Evolutionary conservation across 2,113 vertebrate species (phyloP).

Genomic region (Gymnocephalus cernua): DNA sequence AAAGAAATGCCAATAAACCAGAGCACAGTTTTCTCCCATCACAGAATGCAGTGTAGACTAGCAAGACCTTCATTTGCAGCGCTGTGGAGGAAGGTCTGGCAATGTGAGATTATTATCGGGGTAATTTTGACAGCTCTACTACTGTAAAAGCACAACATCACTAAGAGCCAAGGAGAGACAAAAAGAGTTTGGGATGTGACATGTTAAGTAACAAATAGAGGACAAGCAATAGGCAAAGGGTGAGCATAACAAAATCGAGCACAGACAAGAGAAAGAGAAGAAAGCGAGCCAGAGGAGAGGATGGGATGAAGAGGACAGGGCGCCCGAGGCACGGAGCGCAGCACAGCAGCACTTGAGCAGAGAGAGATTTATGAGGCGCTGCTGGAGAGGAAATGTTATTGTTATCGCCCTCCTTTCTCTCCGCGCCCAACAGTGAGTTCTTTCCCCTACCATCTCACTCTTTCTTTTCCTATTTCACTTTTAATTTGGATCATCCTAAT

Average conservation of each 20-base stretch:
- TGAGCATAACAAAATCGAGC: constrained; percentile 10
- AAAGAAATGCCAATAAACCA: too few relatives aligned
- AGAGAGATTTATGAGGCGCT: constrained; percentile 58
- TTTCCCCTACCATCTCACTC: constrained; percentile 9
- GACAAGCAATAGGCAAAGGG: constrained; percentile 2
- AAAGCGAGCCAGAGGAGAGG: background rate
- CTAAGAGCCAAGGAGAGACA: background rate
- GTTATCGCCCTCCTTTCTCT: constrained; percentile 35
- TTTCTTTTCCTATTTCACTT: constrained; percentile 30
- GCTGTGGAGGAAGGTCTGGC: too few relatives aligned
- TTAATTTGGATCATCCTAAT: constrained; percentile 63
- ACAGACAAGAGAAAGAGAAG: background rate
- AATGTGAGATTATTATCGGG: too few relatives aligned
- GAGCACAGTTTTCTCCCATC: too few relatives aligned
- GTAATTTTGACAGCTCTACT: too few relatives aligned
- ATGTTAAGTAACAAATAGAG: background rate
- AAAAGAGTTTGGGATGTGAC: background rate
- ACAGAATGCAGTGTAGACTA: too few relatives aligned
- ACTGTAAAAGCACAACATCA: background rate
- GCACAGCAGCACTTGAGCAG: constrained; percentile 5
- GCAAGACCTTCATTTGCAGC: too few relatives aligned
- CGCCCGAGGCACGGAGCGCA: constrained; percentile 26
- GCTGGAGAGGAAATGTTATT: constrained; percentile 34
- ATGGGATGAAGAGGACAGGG: constrained; percentile 15
- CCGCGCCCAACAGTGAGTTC: constrained; percentile 35